Percentiles rank a stretch among this genome's conserved stretches.
Conservation (phyloP, 2,797 vertebrate genomes). For the Lagorchestes hirsutus region DNA sequence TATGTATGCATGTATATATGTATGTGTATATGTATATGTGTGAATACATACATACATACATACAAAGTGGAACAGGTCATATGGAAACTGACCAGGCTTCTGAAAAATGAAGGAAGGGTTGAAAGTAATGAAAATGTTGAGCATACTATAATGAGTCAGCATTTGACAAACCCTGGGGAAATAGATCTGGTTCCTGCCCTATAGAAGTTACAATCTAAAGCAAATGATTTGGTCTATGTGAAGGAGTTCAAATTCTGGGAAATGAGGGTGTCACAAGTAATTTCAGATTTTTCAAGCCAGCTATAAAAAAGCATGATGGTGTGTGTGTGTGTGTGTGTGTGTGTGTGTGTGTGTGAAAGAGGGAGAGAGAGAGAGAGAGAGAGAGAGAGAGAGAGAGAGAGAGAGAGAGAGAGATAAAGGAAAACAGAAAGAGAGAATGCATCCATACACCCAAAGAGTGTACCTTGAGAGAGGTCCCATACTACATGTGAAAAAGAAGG, state of each 20-base stretch:
- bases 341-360: too few species aligned
- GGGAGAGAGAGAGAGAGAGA: too few species aligned
- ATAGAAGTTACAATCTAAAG: neutral
- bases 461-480: slow-evolving; percentile 9
- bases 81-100: neutral
- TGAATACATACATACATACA: too few species aligned
- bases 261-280: slow-evolving; percentile 59
- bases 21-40: neutral
- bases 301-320: slow-evolving; percentile 44
- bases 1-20: neutral
- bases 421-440: too few species aligned
- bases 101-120: neutral
- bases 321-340: neutral
- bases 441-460: slow-evolving; percentile 47
- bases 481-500: slow-evolving; percentile 57
- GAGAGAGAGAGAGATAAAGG: too few species aligned
- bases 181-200: neutral
- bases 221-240: neutral
- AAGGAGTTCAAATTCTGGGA: slow-evolving; percentile 63
- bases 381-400: too few species aligned
- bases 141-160: neutral
- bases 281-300: slow-evolving; percentile 64
- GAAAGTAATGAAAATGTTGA: neutral
- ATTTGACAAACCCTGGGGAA: neutral
- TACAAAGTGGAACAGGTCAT: neutral